phyloP scores from a whole-genome alignment of 2,797 vertebrate species.

The Syncerus caffer region DNA sequence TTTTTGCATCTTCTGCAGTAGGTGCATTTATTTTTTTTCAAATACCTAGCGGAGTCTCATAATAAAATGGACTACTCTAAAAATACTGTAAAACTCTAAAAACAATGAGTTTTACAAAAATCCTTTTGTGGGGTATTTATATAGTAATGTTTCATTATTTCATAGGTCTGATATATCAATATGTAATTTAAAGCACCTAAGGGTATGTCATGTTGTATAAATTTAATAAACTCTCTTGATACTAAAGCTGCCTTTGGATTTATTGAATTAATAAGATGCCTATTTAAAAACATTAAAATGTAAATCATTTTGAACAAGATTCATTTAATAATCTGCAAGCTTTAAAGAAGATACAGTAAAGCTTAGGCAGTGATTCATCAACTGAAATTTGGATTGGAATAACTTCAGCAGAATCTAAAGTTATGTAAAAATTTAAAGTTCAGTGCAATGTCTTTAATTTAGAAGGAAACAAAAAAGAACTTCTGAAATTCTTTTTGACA shows the following conservation, averaged over 20 bases:
- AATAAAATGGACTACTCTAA: background rate
- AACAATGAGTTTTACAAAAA: background rate
- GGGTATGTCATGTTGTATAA: background rate
- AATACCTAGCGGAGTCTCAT: background rate
- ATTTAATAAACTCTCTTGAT: slow-evolving; percentile 58
- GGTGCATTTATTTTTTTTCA: background rate
- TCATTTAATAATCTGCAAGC: background rate
- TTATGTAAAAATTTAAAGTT: background rate
- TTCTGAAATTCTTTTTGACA: background rate
- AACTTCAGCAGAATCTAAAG: background rate
- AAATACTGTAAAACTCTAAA: background rate
- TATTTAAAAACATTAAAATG: background rate
- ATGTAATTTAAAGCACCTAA: slow-evolving; percentile 8
- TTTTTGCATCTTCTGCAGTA: background rate
- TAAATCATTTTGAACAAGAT: background rate
- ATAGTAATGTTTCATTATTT: background rate
- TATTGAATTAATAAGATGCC: slow-evolving; percentile 5
- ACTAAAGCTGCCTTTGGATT: slow-evolving; percentile 14
- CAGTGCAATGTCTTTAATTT: background rate
- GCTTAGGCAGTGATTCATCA: background rate
- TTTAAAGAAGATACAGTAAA: background rate
- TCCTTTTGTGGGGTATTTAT: background rate
- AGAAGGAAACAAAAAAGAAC: background rate
- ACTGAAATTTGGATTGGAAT: background rate
- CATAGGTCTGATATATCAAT: background rate